Base-by-base conservation (phyloP, 2,888 invertebrate genomes). In the Scelioninae gen. 1 region DNA sequence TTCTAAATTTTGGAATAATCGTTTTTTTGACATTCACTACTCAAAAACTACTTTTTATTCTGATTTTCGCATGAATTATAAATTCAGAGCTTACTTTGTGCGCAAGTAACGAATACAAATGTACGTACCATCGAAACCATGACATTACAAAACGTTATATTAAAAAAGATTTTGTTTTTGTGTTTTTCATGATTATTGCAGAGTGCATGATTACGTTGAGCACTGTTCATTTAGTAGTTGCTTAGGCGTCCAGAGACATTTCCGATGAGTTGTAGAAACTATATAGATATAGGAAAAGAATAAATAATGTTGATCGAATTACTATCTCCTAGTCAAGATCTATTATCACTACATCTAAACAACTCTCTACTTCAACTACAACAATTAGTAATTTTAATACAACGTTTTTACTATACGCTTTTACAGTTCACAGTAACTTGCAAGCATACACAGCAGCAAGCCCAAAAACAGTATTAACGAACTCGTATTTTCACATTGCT, bases 261-360 rank as follows among this genome's bases (percentile, higher is more conserved):
- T 91, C 91, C 85, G 90, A 91, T 47, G 87, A 86, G 89, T 91
- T 90, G 89, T 87, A 83, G 87, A 91, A 91, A 85, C 91, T 92
- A 86, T 84, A 84, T 80, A 87, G n/a, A n/a, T 83, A 74, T 86
- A 84, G 85, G 86, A 84, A 86, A 84, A 82, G 72, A 79, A 66
- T 47, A 75, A 65, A 75, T 34, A 51, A 60, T 71, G 56, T 71
- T 62, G 62, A 71, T 56, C 65, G 40, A 53, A 47, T 15, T 16
- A 58, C 31, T 58, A 38, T 43, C 1, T 49, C 13, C 29, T 77
- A 69, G n/a, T n/a, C n/a, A n/a, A n/a, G n/a, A n/a, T n/a, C n/a
- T n/a, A n/a, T n/a, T n/a, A n/a, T n/a, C n/a, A n/a, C n/a, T n/a
- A n/a, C n/a, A n/a, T n/a, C n/a, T n/a, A n/a, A n/a, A n/a, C 55